Conservation (phyloP, 2,888 invertebrate species). For the Chorisops tibialis region DNA sequence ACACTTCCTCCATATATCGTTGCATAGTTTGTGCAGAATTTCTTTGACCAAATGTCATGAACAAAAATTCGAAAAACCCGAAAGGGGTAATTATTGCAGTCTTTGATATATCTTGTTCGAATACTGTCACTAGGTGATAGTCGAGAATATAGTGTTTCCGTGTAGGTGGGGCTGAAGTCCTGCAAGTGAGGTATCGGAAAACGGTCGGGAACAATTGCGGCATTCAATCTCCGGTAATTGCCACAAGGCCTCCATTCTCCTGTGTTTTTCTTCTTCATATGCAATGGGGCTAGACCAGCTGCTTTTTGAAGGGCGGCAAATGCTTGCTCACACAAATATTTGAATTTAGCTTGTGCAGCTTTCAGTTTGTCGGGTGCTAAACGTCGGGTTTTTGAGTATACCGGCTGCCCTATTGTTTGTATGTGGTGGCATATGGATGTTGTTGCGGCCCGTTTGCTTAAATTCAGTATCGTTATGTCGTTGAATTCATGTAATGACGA, state of each 20-base stretch:
- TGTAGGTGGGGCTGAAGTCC: constrained; percentile 30
- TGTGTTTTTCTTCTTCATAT: neutral
- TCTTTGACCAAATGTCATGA: no score
- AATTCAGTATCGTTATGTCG: no score
- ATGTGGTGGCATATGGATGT: no score
- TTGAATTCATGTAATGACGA: no score
- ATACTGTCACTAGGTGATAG: no score
- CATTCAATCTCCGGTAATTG: neutral
- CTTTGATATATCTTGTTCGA: no score
- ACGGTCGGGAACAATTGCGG: neutral
- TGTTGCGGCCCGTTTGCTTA: no score
- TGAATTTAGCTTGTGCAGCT: neutral
- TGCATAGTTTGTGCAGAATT: no score
- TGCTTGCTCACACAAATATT: neutral
- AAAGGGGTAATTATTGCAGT: neutral
- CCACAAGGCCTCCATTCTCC: neutral
- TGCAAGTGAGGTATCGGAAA: neutral
- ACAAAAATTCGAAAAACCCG: neutral
- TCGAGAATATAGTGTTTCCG: constrained; percentile 37
- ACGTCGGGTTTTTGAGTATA: neutral
- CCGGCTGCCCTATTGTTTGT: no score
- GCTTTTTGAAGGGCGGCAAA: neutral
- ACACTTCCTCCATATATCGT: no score
- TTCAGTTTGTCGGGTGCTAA: neutral
- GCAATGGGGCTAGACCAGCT: neutral